These are phyloP conservation scores for Agriopis aurantiaria DNA, from an alignment of 2,888 invertebrate species.

Conservation along the genomic window DNA sequence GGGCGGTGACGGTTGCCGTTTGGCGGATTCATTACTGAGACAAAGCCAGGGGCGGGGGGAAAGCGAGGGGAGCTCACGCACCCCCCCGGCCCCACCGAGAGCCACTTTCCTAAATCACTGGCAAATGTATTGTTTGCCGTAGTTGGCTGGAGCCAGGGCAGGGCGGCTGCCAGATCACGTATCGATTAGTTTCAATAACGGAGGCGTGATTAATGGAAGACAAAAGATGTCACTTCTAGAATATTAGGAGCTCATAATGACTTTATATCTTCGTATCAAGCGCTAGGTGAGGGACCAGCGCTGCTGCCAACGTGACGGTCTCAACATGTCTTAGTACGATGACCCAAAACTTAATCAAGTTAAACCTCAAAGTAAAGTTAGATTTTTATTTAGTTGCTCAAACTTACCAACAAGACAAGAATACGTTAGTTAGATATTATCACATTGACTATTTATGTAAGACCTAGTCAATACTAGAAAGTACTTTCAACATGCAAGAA, in stretches of 20 bases:
- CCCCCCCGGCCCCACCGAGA: constrained; percentile 47
- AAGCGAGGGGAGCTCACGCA: constrained; percentile 46
- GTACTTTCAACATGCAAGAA: too few relatives aligned
- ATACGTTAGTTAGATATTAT: too few relatives aligned
- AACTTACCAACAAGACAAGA: too few relatives aligned
- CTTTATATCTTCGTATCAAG: too few relatives aligned
- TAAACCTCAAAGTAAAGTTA: too few relatives aligned
- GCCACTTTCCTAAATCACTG: constrained; percentile 84
- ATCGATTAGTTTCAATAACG: constrained; percentile 33
- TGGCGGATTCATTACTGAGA: constrained; percentile 85
- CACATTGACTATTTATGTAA: too few relatives aligned
- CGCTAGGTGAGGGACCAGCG: too few relatives aligned
- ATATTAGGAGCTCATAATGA: background rate
- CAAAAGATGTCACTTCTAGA: constrained; percentile 1
- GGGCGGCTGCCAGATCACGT: constrained; percentile 30
- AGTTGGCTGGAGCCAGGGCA: constrained; percentile 45
- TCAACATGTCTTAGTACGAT: too few relatives aligned
- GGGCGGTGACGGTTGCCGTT: constrained; percentile 77
- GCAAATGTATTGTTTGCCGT: constrained; percentile 73
- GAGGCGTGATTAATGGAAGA: constrained; percentile 19
- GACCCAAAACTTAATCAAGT: too few relatives aligned
- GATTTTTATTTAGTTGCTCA: too few relatives aligned
- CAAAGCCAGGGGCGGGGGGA: constrained; percentile 67
- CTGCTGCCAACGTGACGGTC: too few relatives aligned
- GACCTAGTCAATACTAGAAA: too few relatives aligned